phyloP scores from a whole-genome alignment of 2,888 invertebrate genomes.

The Alviniconcha strummeri region DNA sequence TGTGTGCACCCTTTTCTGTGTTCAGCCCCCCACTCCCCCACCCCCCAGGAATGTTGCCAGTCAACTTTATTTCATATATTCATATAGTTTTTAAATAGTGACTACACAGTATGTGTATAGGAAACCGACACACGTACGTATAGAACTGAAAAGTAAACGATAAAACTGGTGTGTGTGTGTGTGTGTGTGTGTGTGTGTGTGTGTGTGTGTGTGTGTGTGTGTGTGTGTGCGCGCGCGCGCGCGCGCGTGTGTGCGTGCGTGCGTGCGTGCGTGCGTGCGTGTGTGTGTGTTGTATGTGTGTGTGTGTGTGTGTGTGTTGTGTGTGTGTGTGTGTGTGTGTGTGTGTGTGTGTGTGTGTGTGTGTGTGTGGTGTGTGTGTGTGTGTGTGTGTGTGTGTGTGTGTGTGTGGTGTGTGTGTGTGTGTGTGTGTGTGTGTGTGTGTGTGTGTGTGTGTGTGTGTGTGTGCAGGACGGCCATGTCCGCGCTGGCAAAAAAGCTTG shows the following conservation, averaged over 20 bases:
- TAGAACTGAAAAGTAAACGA: no score
- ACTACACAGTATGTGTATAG: neutral
- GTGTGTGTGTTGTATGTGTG: neutral
- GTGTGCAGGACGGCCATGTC: no score
- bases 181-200: conserved; percentile 7
- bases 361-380: neutral
- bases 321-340: neutral
- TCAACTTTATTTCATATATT: neutral
- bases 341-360: neutral
- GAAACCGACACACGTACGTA: no score
- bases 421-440: neutral
- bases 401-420: neutral
- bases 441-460: neutral
- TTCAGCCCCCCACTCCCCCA: neutral
- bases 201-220: conserved; percentile 6
- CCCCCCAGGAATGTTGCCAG: neutral
- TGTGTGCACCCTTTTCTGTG: neutral
- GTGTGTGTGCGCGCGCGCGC: conserved; percentile 5
- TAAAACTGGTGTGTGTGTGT: neutral
- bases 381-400: neutral
- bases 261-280: neutral
- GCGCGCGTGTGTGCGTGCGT: neutral
- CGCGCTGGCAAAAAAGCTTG: no score
- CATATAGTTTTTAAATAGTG: neutral
- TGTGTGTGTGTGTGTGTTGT: neutral